These are phyloP conservation scores for Epinephelus lanceolatus DNA, from an alignment of 2,113 vertebrate species.

Conservation along the genomic window DNA sequence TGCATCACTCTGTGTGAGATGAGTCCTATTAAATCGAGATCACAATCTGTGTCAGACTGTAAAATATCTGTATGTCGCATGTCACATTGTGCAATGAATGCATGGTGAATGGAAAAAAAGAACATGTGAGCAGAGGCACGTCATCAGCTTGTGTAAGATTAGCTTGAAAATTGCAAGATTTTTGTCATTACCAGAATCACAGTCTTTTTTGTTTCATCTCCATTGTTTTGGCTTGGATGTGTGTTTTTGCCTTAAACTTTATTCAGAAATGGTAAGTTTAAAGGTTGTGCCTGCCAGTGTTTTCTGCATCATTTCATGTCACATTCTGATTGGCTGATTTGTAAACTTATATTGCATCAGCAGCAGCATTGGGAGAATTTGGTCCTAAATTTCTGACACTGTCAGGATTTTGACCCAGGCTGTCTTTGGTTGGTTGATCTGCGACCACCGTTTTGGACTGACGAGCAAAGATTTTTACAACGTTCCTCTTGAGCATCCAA, in stretches of 20 bases:
- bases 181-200: background rate
- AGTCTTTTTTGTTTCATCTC: too few species aligned
- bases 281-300: background rate
- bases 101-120: background rate
- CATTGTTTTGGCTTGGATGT: background rate
- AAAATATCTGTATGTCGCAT: background rate
- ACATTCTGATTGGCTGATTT: background rate
- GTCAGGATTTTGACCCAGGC: background rate
- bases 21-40: background rate
- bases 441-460: background rate
- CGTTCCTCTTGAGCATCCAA: background rate
- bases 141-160: background rate
- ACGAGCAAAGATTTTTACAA: background rate
- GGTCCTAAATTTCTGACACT: background rate
- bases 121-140: background rate
- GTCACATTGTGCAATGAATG: background rate
- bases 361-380: background rate
- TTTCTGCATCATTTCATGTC: background rate
- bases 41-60: background rate
- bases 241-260: background rate
- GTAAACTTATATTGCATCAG: background rate
- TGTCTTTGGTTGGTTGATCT: background rate
- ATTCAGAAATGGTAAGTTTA: background rate
- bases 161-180: background rate
- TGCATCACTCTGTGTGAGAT: background rate